Base-by-base conservation (phyloP, 1,140 invertebrate genomes). In the Ooceraea biroi region DNA sequence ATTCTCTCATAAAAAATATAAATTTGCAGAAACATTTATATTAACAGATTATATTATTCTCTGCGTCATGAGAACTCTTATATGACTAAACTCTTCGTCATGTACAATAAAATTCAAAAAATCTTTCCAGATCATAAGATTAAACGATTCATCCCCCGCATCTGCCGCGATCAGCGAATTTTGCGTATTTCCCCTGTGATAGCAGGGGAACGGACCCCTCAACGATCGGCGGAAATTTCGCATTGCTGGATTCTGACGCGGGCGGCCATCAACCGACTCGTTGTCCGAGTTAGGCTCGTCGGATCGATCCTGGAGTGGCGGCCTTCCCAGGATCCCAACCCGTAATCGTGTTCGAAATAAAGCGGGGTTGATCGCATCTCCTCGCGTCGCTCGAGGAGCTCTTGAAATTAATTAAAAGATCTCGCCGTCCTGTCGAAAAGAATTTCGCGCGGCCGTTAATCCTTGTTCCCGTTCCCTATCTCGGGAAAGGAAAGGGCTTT, bases 331-430 rank as follows among this genome's bases (percentile, higher is more conserved):
- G n/a, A n/a, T n/a, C 17, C 65, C 44, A 12, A 44, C 44, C 44
- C 44, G 44, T 68, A 46, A 68, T 48, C 41, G 22, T 14, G n/a
- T n/a, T n/a, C n/a, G n/a, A n/a, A n/a, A n/a, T n/a, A n/a, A n/a
- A n/a, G n/a, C n/a, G n/a, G n/a, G n/a, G n/a, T n/a, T n/a, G n/a
- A n/a, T n/a, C n/a, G n/a, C n/a, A n/a, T 36, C 7, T 7, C 36
- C 36, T 36, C 36, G 36, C 36, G 2, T 7, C 7, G 25, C 25
- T 44, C 46, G 65, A 44, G 41, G 12, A 22, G 46, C 66, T 50
- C n/a, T 22, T 19, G 66, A 19, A 69, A 69, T 69, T 69, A 69
- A 69, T 69, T 69, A 69, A 69, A 69, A 69, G 46, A 50, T 69
- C 46, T 69, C 46, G 44, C 44, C 65, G 19, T 8, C 22, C 65